A percentile compares a stretch with the other conserved stretches of the same genome.
Evolutionary conservation across 2,888 invertebrate species (phyloP).

Genomic region (Cantharis rufa): DNA sequence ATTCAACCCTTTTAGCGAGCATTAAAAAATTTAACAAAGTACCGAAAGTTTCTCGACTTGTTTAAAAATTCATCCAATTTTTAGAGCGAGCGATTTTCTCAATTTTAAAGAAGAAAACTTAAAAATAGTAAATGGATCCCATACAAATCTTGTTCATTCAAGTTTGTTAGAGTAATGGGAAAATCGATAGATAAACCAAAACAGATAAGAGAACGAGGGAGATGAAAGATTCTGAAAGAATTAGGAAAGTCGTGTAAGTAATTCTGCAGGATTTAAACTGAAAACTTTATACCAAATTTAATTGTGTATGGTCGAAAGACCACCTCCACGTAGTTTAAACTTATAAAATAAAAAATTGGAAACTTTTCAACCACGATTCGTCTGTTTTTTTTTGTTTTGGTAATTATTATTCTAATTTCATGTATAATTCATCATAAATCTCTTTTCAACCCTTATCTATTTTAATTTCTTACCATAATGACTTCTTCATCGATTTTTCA

Average conservation of each 20-base stretch:
- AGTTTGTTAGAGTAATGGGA: neutral
- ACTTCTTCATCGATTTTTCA: neutral
- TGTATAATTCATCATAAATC: neutral
- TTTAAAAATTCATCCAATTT: neutral
- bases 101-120: neutral
- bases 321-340: neutral
- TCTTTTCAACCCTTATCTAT: neutral
- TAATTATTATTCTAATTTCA: neutral
- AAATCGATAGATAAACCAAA: neutral
- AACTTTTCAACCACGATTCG: no score
- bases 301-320: neutral
- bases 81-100: neutral
- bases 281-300: neutral
- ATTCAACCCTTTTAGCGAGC: constrained; percentile 9
- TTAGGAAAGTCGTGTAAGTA: neutral
- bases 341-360: neutral
- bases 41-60: neutral
- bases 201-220: neutral
- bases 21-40: constrained; percentile 9
- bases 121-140: neutral
- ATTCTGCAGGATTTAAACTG: neutral
- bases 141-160: neutral
- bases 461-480: neutral
- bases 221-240: neutral
- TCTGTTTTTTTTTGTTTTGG: neutral